Evolutionary conservation across 2,113 vertebrate genomes (phyloP).

Genomic region (Desmodus rotundus): DNA sequence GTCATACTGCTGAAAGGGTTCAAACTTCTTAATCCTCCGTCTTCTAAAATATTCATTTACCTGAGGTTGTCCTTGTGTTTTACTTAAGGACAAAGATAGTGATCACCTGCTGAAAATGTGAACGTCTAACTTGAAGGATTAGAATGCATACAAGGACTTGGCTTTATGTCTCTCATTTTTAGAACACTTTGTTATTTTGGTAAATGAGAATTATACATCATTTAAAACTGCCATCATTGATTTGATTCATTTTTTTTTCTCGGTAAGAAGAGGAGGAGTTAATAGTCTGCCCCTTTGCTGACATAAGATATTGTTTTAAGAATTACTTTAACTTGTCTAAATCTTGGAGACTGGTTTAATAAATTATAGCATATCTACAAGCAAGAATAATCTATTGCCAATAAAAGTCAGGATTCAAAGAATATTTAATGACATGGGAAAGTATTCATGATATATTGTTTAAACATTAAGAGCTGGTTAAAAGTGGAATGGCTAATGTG

Average conservation of each 20-base stretch:
- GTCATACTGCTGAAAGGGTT: not conserved
- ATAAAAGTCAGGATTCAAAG: conserved; percentile 38
- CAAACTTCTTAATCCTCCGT: not conserved
- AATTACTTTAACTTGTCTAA: conserved; percentile 56
- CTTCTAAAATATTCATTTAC: not conserved
- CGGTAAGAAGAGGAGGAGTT: not conserved
- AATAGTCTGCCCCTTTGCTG: conserved; percentile 25
- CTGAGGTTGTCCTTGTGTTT: conserved; percentile 37
- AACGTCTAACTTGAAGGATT: conserved; percentile 27
- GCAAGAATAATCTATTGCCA: conserved; percentile 37
- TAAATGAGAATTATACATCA: conserved; percentile 39
- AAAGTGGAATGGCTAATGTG: not conserved
- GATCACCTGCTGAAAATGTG: not conserved
- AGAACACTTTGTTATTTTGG: conserved; percentile 37
- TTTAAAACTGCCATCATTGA: conserved; percentile 17
- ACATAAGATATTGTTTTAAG: conserved; percentile 38
- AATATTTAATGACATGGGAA: conserved; percentile 21
- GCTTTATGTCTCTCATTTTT: not conserved
- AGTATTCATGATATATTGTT: not conserved
- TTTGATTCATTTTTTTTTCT: not conserved
- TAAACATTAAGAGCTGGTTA: conserved; percentile 14
- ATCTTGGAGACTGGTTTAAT: conserved; percentile 36
- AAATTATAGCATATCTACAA: conserved; percentile 36
- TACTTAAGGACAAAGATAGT: conserved; percentile 26
- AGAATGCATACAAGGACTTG: not conserved